Evolutionary conservation across 2,113 vertebrate genomes (phyloP), one percentile per base, ranked within the genome.

Genomic region (Trichomycterus rosablanca): DNA sequence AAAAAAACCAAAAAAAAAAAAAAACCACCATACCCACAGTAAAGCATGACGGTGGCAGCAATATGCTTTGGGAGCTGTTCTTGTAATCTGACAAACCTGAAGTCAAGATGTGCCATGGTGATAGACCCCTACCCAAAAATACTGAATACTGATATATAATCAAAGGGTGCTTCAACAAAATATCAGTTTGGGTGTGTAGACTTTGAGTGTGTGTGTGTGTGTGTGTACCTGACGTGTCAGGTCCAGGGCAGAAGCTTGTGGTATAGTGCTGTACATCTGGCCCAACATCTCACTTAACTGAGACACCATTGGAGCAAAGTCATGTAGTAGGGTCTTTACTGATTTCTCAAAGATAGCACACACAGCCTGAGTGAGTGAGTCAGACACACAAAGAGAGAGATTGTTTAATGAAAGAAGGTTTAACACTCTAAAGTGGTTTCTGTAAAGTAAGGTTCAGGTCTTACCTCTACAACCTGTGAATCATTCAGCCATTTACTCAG

Each of bases 231-330:
- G 95, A 64, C 95, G 86, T 16, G 96, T 99, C 69, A 99, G 92
- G 79, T 99, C 96, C 4, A 98, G 91, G 24, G 96, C 93, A 12
- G 94, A 94, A 42, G 94, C 94, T 81, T 99, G 96, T 39, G 96
- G 96, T 63, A 99, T 94, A n/a, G 95, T 98, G 81, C 96, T 97
- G 80, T 98, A 99, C 96, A 99, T 99, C 89, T 95, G 93, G 5
- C 96, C 94, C 57, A 98, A 87, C 96, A 99, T 99, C 81, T 97
- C 93, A 28, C 95, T 98, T 23, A 99, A 86, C 83, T 97, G 95
- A 72, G 95, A 92, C 45, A 99, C 94, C 93, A 98, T 99, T 59
- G 96, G 95, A 24, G 94, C 91, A 84, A 99, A 99, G 60, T 99
- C 93, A 65, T 98, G 95, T 37, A 98, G 85, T 3, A 99, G 89